A percentile compares a stretch with the other conserved stretches of the same genome.
phyloP scores from a whole-genome alignment of 1,140 invertebrate species.

The Lutraria rhynchaena region DNA sequence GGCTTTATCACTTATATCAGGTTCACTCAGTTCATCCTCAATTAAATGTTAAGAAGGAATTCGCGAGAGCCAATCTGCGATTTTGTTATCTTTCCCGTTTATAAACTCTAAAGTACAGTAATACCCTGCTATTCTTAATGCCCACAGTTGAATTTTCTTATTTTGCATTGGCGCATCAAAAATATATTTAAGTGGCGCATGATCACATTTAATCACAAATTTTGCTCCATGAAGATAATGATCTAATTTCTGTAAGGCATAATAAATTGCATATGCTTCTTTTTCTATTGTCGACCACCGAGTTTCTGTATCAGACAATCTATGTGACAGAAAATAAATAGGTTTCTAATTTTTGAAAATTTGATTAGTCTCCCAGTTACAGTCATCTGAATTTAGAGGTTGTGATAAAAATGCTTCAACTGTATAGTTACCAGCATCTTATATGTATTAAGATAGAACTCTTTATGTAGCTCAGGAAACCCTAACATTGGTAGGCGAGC shows the following conservation, averaged over 20 bases:
- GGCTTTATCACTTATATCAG: constrained; percentile 53
- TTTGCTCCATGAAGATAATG: constrained; percentile 61
- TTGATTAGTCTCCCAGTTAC: not conserved
- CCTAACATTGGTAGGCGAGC: constrained; percentile 53
- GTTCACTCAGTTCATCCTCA: not conserved
- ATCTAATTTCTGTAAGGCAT: constrained; percentile 64
- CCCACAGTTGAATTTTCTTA: constrained; percentile 65
- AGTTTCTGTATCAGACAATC: constrained; percentile 45
- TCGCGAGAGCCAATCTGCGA: constrained; percentile 63
- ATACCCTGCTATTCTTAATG: constrained; percentile 59
- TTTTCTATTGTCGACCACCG: constrained; percentile 57
- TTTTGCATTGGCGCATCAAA: constrained; percentile 62
- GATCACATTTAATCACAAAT: constrained; percentile 63
- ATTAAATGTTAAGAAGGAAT: not conserved
- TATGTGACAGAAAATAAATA: constrained; percentile 62
- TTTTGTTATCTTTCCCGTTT: constrained; percentile 49
- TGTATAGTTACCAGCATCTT: constrained; percentile 32
- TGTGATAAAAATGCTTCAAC: constrained; percentile 57
- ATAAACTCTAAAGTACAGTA: constrained; percentile 62
- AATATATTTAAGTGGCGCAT: constrained; percentile 59
- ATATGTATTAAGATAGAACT: constrained; percentile 63
- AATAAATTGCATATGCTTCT: constrained; percentile 64
- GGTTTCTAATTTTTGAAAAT: constrained; percentile 16
- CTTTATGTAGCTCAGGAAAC: constrained; percentile 53
- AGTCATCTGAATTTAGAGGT: not conserved